Conservation (phyloP, 1,140 invertebrate species). For the Brachionus rubens region DNA sequence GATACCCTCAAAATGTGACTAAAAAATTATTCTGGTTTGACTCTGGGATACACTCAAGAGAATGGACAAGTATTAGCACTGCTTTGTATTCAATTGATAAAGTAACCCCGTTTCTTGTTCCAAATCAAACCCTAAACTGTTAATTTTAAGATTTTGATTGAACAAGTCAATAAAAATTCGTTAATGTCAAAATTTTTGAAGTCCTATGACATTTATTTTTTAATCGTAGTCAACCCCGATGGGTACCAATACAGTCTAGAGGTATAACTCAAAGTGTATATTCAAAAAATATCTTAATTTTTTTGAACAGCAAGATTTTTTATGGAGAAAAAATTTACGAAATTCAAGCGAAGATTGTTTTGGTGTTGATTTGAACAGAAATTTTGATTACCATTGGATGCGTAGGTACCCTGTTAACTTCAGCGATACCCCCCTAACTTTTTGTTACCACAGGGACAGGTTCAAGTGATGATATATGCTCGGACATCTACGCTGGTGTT, state of each 20-base stretch:
- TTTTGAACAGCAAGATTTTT: not conserved
- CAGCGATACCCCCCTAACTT: not conserved
- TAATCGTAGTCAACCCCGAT: constrained; percentile 42
- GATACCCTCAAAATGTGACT: not conserved
- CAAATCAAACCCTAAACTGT: not conserved
- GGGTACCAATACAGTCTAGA: constrained; percentile 13
- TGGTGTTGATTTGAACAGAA: constrained; percentile 46
- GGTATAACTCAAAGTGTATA: not conserved
- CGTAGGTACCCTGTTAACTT: not conserved
- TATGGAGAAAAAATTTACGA: constrained; percentile 5
- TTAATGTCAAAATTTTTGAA: constrained; percentile 8
- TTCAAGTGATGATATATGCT: not conserved
- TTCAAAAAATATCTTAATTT: too few species aligned
- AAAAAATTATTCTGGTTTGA: constrained; percentile 43
- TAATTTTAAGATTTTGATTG: constrained; percentile 12
- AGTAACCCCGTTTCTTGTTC: not conserved
- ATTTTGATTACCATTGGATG: constrained; percentile 45
- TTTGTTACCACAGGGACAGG: constrained; percentile 1
- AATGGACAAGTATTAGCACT: constrained; percentile 23
- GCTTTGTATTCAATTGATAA: constrained; percentile 1
- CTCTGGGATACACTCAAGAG: constrained; percentile 25
- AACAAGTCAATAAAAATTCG: not conserved
- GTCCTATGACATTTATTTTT: constrained; percentile 32
- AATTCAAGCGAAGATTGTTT: constrained; percentile 23
- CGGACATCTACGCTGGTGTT: not conserved